phyloP scores from a whole-genome alignment of 2,797 vertebrate species.

The Poecile montanus region DNA sequence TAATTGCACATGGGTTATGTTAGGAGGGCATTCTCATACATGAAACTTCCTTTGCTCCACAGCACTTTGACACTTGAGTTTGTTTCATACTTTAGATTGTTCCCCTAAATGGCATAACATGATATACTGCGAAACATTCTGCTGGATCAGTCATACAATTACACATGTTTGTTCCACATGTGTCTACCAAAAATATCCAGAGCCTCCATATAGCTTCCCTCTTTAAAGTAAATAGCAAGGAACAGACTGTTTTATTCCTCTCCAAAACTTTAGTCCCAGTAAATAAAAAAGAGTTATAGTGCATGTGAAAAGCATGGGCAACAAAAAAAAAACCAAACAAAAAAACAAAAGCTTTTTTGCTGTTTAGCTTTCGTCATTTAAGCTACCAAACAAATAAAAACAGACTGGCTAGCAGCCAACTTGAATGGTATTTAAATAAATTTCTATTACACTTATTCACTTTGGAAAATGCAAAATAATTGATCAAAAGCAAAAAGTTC shows the following conservation, averaged over 20 bases:
- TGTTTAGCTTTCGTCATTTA: not conserved
- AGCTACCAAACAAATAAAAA: not conserved
- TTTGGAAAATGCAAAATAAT: not conserved
- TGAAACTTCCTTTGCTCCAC: not conserved
- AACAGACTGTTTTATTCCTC: not conserved
- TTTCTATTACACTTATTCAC: not conserved
- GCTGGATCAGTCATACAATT: not conserved
- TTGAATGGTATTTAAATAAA: not conserved
- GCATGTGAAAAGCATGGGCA: not conserved
- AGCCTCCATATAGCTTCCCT: not conserved
- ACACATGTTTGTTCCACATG: constrained; percentile 20
- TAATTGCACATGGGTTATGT: not conserved
- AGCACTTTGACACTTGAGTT: not conserved
- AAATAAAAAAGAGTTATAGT: not conserved
- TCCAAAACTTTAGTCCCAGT: not conserved
- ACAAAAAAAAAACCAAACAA: not conserved
- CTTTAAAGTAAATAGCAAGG: constrained; percentile 8
- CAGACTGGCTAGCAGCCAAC: not conserved
- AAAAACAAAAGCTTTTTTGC: not conserved
- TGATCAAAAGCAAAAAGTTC: not conserved
- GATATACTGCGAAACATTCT: not conserved
- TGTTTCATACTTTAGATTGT: not conserved
- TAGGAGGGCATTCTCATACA: not conserved
- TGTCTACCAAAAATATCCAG: constrained; percentile 38
- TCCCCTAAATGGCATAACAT: not conserved